Evolutionary conservation across 2,113 vertebrate genomes (phyloP), one percentile per base, ranked within the genome.

Genomic region (Stigmatopora nigra): DNA sequence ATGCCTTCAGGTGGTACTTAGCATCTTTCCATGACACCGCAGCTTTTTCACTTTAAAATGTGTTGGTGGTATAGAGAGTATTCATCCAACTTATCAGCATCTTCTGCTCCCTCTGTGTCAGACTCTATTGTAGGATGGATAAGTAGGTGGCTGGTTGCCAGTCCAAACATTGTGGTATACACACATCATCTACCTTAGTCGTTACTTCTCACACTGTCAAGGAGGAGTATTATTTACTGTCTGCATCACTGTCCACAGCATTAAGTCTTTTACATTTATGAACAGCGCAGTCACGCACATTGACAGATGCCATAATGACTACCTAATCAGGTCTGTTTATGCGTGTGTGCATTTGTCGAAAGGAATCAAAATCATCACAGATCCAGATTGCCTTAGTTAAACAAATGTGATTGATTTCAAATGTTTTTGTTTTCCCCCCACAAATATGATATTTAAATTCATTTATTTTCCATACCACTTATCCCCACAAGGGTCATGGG

Each of bases 161-260:
- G 17, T 19, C 36, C 36, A 19, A 60, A 12, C 58, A 20, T 41
- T 19, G 19, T 9, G 57, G 11, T n/a, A n/a, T 60, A 60, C 59
- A 19, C 11, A 45, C 53, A 19, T 53, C 65, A 38, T 62, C 15
- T 20, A 49, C 20, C 41, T 13, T 55, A 5, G 4, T 3, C 22
- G 31, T 47, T 15, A 49, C 56, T 65, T 25, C 45, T 17, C 25
- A 70, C 19, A 71, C 31, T 31, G 55, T 49, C 11, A 19, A 17
- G 56, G 19, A 72, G 36, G 19, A 73, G 73, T 70, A 69, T 62
- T 72, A 75, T 41, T 75, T 70, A 61, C 63, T 20, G 14, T 13
- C 15, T 4, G 41, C 69, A 78, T 69, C 44, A 61, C 70, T 69
- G 76, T 75, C 69, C 68, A 59, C 53, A 68, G 67, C 63, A 63